These are phyloP conservation scores for Ectemnius cavifrons DNA, from an alignment of 2,888 invertebrate species.

Conservation along the genomic window DNA sequence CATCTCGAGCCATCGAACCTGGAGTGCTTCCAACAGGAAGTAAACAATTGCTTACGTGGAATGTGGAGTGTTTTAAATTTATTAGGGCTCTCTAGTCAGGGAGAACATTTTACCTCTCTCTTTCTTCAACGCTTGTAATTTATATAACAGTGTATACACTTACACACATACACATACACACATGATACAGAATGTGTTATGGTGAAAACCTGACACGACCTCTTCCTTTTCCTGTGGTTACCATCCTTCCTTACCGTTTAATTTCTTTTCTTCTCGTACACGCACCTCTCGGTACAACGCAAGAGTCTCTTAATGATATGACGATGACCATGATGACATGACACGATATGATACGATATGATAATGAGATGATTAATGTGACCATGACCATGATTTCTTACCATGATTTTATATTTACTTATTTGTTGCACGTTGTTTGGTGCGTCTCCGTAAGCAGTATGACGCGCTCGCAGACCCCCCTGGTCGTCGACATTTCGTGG, in stretches of 20 bases:
- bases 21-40: too few species aligned
- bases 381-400: constrained; percentile 74
- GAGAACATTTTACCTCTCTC: too few species aligned
- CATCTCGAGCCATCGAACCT: too few species aligned
- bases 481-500: constrained; percentile 61
- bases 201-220: neutral
- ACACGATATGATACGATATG: constrained; percentile 71
- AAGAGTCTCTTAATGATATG: constrained; percentile 65
- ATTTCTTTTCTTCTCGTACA: constrained; percentile 51
- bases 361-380: constrained; percentile 74
- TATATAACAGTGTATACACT: neutral
- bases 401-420: constrained; percentile 75
- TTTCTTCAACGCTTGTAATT: too few species aligned
- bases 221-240: constrained; percentile 12
- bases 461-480: constrained; percentile 67
- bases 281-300: constrained; percentile 59
- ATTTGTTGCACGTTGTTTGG: constrained; percentile 77
- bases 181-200: neutral
- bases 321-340: constrained; percentile 69
- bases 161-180: constrained; percentile 5
- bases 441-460: constrained; percentile 76
- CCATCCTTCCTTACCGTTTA: constrained; percentile 21
- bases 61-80: too few species aligned
- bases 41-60: too few species aligned
- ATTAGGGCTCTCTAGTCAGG: too few species aligned